Conservation (phyloP, 2,113 vertebrate species). For the Leiothrix lutea region DNA sequence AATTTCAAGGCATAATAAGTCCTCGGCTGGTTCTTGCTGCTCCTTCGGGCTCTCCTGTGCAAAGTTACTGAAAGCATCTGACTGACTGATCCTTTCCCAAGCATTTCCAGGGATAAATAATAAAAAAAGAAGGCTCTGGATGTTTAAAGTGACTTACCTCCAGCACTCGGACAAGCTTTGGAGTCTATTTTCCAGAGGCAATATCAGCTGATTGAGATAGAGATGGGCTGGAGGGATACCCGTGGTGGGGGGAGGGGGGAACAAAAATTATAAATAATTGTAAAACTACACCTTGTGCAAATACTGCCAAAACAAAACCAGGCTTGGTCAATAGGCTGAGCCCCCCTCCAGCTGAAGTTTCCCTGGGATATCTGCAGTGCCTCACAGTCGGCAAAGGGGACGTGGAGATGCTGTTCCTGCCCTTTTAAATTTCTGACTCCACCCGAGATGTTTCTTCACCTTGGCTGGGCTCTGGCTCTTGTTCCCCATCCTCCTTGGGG, state of each 20-base stretch:
- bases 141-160: background rate
- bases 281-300: background rate
- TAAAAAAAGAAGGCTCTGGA: background rate
- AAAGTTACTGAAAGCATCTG: background rate
- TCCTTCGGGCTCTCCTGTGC: background rate
- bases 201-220: background rate
- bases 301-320: background rate
- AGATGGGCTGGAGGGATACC: background rate
- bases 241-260: accelerated
- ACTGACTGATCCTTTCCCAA: background rate
- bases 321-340: accelerated
- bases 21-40: background rate
- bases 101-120: background rate
- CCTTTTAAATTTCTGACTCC: background rate
- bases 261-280: background rate
- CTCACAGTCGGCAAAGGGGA: accelerated
- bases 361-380: background rate
- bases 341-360: accelerated
- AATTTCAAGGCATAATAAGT: background rate
- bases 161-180: background rate
- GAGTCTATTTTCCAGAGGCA: background rate
- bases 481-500: background rate
- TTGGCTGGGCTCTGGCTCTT: background rate
- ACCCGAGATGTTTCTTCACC: background rate
- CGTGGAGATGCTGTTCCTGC: accelerated